Evolutionary conservation across 2,888 invertebrate genomes (phyloP).

Genomic region (Spodoptera littoralis): DNA sequence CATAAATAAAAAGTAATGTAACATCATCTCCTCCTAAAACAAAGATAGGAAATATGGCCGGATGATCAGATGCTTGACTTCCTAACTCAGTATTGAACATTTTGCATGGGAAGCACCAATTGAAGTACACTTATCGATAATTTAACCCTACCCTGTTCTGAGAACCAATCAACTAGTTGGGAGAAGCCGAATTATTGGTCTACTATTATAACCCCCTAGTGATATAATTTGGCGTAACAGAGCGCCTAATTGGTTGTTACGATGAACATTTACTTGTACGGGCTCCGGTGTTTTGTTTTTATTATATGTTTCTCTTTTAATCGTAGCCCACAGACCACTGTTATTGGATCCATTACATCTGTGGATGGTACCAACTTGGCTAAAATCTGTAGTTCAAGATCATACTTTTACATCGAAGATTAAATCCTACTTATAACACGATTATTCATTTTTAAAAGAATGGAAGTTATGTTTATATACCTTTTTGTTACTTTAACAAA

Average conservation of each 20-base stretch:
- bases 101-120: slow-evolving; percentile 44
- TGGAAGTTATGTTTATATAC: too few relatives aligned
- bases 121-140: slow-evolving; percentile 38
- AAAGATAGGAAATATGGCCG: slow-evolving; percentile 17
- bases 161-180: slow-evolving; percentile 29
- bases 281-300: not conserved
- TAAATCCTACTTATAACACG: too few relatives aligned
- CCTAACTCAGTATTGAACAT: slow-evolving; percentile 19
- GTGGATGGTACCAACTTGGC: too few relatives aligned
- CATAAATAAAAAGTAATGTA: too few relatives aligned
- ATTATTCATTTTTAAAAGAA: too few relatives aligned
- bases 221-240: slow-evolving; percentile 24
- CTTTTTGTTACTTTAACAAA: too few relatives aligned
- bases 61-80: slow-evolving; percentile 38
- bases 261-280: slow-evolving; percentile 3
- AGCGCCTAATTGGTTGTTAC: not conserved
- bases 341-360: too few relatives aligned
- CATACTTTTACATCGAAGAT: too few relatives aligned
- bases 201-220: slow-evolving; percentile 22
- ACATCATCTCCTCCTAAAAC: not conserved
- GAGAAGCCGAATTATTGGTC: slow-evolving; percentile 10
- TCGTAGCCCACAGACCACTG: too few relatives aligned
- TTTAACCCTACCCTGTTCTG: slow-evolving; percentile 37
- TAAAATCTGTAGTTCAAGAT: too few relatives aligned
- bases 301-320: not conserved